Base-by-base conservation (phyloP, 2,888 invertebrate species). In the Brachycybe producta region DNA sequence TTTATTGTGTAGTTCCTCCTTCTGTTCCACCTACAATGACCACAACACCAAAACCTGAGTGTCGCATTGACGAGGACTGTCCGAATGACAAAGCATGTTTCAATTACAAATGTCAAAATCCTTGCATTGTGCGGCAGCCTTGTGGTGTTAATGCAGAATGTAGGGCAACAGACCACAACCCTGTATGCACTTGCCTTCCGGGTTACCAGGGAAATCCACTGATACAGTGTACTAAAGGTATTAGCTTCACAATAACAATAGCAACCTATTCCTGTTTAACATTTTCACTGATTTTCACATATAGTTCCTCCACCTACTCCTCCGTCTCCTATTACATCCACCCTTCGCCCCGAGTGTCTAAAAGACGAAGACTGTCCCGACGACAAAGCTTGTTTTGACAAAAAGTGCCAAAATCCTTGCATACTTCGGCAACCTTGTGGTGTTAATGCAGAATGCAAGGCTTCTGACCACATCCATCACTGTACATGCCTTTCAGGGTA, bases 401-500 rank as follows among this genome's bases (percentile, higher is more conserved):
- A 80, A 56, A 74, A 74, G 63, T 87, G 86, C 65, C 78, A 80
- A 8, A 79, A 86, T 66, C 85, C 86, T 23, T 87, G 87, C 64
- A 71, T 70, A 13, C 78, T 75, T 64, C 82, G 84, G 51, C 88
- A 88, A 61, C 84, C 86, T 61, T 91, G 90, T 64, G 90, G 90
- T 46, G 75, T 53, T 42, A 82, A 88, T 61, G 82, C 87, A 34
- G 77, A 81, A 58, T 91, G 91, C 61, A 76, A 77, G 56, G 79
- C 88, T 7, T 77, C 78, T 54, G 80, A 85, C 60, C 90, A 90
- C 63, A 77, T 86, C 53, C 86, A 88, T 2, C 78, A 84, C 34
- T 91, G 91, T 65, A 83, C 84, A 3, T 91, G 91, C 64, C 75
- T 77, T 59, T 76, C 81, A 60, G 87, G 86, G 28, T 84, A 74